Conservation (phyloP, 2,888 invertebrate genomes). For the Panorpa germanica region DNA sequence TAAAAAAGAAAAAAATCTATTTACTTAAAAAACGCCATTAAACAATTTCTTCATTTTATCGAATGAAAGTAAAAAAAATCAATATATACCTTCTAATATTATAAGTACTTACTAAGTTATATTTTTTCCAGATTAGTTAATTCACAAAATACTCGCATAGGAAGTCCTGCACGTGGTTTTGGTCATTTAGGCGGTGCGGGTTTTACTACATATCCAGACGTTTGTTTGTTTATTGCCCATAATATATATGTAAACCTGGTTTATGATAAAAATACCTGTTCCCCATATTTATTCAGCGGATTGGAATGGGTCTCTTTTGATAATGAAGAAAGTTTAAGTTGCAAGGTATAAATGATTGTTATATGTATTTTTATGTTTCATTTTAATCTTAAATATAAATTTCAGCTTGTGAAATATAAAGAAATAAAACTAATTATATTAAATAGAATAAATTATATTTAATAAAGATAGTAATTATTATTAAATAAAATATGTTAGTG, state of each 20-base stretch:
- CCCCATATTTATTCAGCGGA: slow-evolving; percentile 53
- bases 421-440: too few relatives aligned
- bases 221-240: slow-evolving; percentile 42
- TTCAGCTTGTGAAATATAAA: too few relatives aligned
- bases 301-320: slow-evolving; percentile 76
- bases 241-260: slow-evolving; percentile 29
- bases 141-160: slow-evolving; percentile 39
- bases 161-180: slow-evolving; percentile 48
- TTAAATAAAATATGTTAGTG: too few relatives aligned
- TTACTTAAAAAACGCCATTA: slow-evolving; percentile 1
- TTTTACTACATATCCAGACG: slow-evolving; percentile 47
- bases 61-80: background rate
- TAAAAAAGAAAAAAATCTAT: slow-evolving; percentile 1
- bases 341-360: slow-evolving; percentile 32
- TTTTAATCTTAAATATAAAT: slow-evolving; percentile 7
- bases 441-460: too few relatives aligned
- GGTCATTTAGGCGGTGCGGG: slow-evolving; percentile 51
- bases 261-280: slow-evolving; percentile 48
- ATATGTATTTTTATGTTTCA: slow-evolving; percentile 6
- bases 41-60: background rate
- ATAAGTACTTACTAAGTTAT: slow-evolving; percentile 4
- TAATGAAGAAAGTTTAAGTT: slow-evolving; percentile 43
- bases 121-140: slow-evolving; percentile 36
- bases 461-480: too few relatives aligned
- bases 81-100: slow-evolving; percentile 4